These are phyloP conservation scores for Sebastes hubbsi DNA, from an alignment of 2,797 vertebrate genomes.

Conservation along the genomic window DNA sequence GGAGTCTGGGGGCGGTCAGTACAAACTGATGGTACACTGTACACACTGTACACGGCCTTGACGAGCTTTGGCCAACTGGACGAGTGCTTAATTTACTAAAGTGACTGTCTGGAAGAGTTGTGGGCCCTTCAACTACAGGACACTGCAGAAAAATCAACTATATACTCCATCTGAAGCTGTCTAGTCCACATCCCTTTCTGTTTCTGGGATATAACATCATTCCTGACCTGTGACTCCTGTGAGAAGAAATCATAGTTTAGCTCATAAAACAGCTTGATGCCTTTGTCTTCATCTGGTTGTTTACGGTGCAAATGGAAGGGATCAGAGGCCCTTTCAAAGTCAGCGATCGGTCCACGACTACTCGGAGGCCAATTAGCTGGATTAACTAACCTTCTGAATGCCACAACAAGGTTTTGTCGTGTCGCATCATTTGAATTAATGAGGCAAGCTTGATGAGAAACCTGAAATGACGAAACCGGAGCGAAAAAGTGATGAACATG, in stretches of 20 bases:
- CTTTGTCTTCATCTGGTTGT: conserved; percentile 51
- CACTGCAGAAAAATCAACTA: conserved; percentile 25
- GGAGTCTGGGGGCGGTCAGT: conserved; percentile 6
- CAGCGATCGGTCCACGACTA: conserved; percentile 37
- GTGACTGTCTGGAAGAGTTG: conserved; percentile 47
- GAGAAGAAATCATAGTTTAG: conserved; percentile 18
- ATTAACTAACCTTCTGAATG: conserved; percentile 69
- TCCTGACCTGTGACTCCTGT: conserved; percentile 8
- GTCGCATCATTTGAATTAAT: conserved; percentile 63
- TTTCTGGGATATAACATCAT: conserved; percentile 26
- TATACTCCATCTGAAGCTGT: conserved; percentile 10
- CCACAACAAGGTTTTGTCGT: conserved; percentile 55
- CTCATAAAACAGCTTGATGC: conserved; percentile 34
- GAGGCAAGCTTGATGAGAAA: conserved; percentile 56
- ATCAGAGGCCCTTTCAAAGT: conserved; percentile 42
- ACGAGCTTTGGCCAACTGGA: conserved; percentile 22
- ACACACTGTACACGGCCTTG: background rate
- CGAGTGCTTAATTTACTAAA: conserved; percentile 65
- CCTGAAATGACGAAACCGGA: conserved; percentile 35
- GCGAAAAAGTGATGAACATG: conserved; percentile 18
- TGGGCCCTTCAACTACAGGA: conserved; percentile 5
- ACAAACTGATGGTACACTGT: conserved; percentile 8
- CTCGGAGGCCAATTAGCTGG: conserved; percentile 62
- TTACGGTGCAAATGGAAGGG: conserved; percentile 43
- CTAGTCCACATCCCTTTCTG: background rate